A percentile compares a stretch with the other conserved stretches of the same genome.
phyloP scores from a whole-genome alignment of 2,888 invertebrate species.

The Neoscelio sp. region DNA sequence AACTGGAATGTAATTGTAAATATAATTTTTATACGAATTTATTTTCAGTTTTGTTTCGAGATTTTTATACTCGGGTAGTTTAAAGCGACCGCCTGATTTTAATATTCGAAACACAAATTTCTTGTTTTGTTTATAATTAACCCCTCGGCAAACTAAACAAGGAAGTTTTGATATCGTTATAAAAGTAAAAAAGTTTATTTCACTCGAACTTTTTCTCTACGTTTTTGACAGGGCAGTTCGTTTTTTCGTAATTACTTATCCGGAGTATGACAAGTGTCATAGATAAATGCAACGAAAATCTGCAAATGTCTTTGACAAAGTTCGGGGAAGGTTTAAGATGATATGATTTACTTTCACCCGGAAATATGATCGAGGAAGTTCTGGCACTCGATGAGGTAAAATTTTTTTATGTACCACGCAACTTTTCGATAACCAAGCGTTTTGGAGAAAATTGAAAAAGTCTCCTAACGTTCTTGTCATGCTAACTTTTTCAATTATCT shows the following conservation, averaged over 20 bases:
- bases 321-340: constrained; percentile 32
- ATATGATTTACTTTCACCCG: constrained; percentile 52
- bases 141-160: neutral
- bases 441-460: constrained; percentile 66
- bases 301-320: constrained; percentile 52
- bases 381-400: constrained; percentile 34
- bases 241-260: constrained; percentile 37
- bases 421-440: constrained; percentile 64
- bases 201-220: neutral
- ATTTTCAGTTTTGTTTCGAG: neutral
- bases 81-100: neutral
- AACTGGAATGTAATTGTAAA: constrained; percentile 42
- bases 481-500: constrained; percentile 67
- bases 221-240: neutral
- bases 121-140: constrained; percentile 9
- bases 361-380: constrained; percentile 57
- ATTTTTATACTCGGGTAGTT: too few species aligned
- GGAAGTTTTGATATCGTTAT: too few species aligned
- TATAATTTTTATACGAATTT: constrained; percentile 33
- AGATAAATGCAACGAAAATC: constrained; percentile 35
- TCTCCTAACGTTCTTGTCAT: constrained; percentile 60
- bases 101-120: constrained; percentile 16
- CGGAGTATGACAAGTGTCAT: constrained; percentile 27
- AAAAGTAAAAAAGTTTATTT: too few species aligned
- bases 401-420: constrained; percentile 47